Base-by-base conservation (phyloP, 2,888 invertebrate genomes). In the Dryocosmus kuriphilus region DNA sequence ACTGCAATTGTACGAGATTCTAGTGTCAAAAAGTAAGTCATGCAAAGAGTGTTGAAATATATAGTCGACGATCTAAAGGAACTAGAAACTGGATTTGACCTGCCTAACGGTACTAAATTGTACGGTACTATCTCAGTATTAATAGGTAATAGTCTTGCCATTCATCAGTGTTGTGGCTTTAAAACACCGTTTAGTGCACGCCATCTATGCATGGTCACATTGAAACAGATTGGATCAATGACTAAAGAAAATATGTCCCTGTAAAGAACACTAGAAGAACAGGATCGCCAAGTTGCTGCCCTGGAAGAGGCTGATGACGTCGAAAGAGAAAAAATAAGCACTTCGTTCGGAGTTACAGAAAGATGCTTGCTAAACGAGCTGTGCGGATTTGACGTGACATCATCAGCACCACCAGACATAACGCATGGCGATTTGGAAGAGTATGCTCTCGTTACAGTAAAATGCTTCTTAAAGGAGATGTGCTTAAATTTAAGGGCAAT, bases 321-420 rank as follows among this genome's bases (percentile, higher is more conserved):
- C 19, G 16, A 30, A n/a, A 30, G 1, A 38, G 22, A n/a, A 11
- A 22, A 55, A 35, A 3, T 77, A 63, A 32, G 77, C 7, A 74
- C 19, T n/a, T 61, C 27, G 27, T 74, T 24, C 16, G 57, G 74
- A 4, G 46, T 77, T 14, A 63, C 41, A 30, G 16, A 38, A 38
- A 24, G 35, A 16, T 74, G 77, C 32, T n/a, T 74, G 6, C 35
- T 77, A 14, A 77, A 77, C 61, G 24, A 41, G 1, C 24, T 77
- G 4, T 4, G 24, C n/a, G 46, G 22, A 51, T 77, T 73, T 22
- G 74, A 77, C 35, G 32, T 51, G 22, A 55, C 73, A 22, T 30
- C 16, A 4, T 38, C 32, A n/a, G 55, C 63, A 7, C 77, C 77
- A 27, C 74, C 77, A 63, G 74, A 77, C 24, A 11, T 74, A 60